Percentiles rank a stretch among this genome's conserved stretches.
Conservation (phyloP, 2,113 vertebrate genomes). For the Speoplatyrhinus poulsoni region DNA sequence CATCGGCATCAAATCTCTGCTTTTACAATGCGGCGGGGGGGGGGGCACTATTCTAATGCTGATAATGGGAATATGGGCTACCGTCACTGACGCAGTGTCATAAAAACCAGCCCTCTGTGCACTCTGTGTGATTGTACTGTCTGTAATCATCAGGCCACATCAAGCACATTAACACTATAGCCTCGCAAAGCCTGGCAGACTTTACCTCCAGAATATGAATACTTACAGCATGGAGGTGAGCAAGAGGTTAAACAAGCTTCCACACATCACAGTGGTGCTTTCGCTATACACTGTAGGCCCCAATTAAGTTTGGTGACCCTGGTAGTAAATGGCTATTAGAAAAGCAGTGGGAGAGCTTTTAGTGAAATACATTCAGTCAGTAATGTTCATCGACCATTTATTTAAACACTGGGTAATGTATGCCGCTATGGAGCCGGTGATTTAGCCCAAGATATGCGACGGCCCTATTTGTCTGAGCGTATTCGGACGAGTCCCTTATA, state of each 20-base stretch:
- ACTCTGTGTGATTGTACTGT: conserved; percentile 53
- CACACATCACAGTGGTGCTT: conserved; percentile 4
- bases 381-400: conserved; percentile 36
- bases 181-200: conserved; percentile 18
- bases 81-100: neutral
- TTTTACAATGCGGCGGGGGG: neutral
- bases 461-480: neutral
- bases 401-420: neutral
- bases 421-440: conserved; percentile 1
- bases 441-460: neutral
- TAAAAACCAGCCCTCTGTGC: conserved; percentile 23
- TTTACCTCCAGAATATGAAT: conserved; percentile 26
- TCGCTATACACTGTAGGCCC: neutral
- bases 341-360: conserved; percentile 24
- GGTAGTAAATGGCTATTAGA: conserved; percentile 14
- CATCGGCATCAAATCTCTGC: neutral
- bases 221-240: conserved; percentile 9
- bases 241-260: conserved; percentile 44
- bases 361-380: conserved; percentile 20
- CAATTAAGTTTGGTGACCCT: conserved; percentile 1
- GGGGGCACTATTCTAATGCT: neutral
- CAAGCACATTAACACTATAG: conserved; percentile 35
- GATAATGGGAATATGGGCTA: neutral
- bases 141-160: conserved; percentile 38
- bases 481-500: neutral